These are phyloP conservation scores for Cyphomyrus discorhynchus DNA, from an alignment of 2,113 vertebrate species.

Conservation along the genomic window DNA sequence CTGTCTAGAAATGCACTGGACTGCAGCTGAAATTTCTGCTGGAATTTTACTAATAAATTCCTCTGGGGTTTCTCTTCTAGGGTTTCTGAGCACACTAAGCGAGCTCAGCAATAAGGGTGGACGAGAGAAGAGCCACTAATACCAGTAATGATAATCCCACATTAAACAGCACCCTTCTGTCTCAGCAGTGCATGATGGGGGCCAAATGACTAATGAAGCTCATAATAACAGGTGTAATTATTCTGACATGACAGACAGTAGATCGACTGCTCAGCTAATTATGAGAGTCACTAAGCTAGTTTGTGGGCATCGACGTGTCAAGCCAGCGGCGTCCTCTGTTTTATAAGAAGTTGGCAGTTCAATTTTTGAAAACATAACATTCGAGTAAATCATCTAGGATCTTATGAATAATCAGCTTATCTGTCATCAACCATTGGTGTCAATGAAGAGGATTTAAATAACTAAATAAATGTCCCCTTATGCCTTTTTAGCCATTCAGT, in stretches of 20 bases:
- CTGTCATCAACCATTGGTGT: background rate
- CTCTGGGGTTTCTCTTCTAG: background rate
- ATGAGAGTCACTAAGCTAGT: background rate
- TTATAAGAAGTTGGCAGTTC: background rate
- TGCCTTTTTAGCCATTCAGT: background rate
- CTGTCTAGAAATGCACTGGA: background rate
- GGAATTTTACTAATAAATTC: slow-evolving; percentile 1
- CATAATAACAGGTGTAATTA: background rate
- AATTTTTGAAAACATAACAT: background rate
- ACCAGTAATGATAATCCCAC: background rate
- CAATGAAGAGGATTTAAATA: background rate
- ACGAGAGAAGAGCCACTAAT: background rate
- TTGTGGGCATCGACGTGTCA: background rate
- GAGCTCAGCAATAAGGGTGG: background rate
- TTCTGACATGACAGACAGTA: background rate
- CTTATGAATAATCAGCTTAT: background rate
- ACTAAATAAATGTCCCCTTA: background rate
- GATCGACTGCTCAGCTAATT: background rate
- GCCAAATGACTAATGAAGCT: background rate
- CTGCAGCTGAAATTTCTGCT: background rate
- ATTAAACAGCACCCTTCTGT: background rate
- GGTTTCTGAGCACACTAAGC: background rate
- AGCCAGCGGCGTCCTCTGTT: background rate
- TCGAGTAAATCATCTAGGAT: background rate
- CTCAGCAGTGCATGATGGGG: background rate